Evolutionary conservation across 2,797 vertebrate species (phyloP), one percentile per base, ranked within the genome.

Genomic region (Myotis daubentonii): DNA sequence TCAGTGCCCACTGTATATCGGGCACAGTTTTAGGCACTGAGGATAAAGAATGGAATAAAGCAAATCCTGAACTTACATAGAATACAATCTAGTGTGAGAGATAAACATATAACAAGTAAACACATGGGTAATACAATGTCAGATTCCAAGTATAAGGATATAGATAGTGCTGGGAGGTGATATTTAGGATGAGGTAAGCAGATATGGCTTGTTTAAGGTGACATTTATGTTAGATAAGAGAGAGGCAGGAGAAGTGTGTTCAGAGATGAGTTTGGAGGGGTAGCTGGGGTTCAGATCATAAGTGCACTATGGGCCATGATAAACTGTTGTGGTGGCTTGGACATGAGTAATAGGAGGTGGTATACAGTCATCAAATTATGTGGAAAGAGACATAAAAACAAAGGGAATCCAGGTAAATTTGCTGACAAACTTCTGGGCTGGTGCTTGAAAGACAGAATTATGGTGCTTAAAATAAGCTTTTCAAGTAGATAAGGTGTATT

Each of bases 381-480:
- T 25, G 74, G 38, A 74, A 2, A 94, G 12, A 84, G 23, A n/a
- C 25, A 51, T n/a, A 76, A 12, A 44, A 33, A 25, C 30, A 66
- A 49, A 83, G 20, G 30, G 6, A n/a, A 13, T 66, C 30, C 13
- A 66, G 41, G 66, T 49, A 22, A 66, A 66, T 20, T 49, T 66
- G 41, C 41, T 66, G 60, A 66, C 60, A 49, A 33, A 33, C 44
- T 83, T 49, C 83, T 96, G 93, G 55, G 30, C 71, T 89, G 84
- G 16, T 33, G 8, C 38, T 44, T 70, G 25, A 71, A 66, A 83
- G 89, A 76, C 25, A 62, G 22, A 51, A 62, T n/a, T 47, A 13
- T 47, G 30, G 36, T 23, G 13, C 19, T 33, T 86, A 30, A 88
- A 87, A 86, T 38, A 66, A 86, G 36, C 33, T 87, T 76, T 86